Evolutionary conservation across 2,113 vertebrate species (phyloP).

Genomic region (Elephantulus edwardii): DNA sequence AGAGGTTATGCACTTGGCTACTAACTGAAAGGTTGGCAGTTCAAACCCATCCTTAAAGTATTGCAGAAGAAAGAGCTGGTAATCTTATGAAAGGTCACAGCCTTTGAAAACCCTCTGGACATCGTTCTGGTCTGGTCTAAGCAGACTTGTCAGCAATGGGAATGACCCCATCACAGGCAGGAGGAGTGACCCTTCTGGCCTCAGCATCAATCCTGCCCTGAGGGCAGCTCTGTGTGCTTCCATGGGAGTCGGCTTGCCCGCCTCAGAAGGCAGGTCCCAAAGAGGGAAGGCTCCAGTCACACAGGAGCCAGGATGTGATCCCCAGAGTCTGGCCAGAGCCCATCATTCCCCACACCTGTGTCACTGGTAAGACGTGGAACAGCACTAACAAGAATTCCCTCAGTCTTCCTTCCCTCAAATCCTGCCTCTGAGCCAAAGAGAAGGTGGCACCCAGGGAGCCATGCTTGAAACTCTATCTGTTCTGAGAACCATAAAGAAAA

Average conservation of each 20-base stretch:
- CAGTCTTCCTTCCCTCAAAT: background rate
- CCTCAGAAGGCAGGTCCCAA: background rate
- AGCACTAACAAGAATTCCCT: background rate
- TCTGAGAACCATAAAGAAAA: background rate
- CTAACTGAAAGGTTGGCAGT: background rate
- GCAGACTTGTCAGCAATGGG: background rate
- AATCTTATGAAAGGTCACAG: background rate
- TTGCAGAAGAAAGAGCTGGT: background rate
- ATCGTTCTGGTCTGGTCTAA: background rate
- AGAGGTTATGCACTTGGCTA: too few species aligned
- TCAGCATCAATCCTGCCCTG: background rate
- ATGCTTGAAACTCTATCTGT: background rate
- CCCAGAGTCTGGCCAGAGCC: background rate
- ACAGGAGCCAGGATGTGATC: background rate
- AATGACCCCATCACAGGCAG: background rate
- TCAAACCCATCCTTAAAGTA: background rate
- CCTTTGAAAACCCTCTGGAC: background rate
- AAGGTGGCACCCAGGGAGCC: background rate
- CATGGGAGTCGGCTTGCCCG: background rate
- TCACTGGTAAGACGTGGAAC: background rate
- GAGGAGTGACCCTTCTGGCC: background rate
- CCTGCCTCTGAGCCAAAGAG: background rate
- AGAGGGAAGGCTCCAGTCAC: too few species aligned
- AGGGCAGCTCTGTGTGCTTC: background rate
- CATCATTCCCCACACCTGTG: background rate